Conservation (phyloP, 2,797 vertebrate genomes). For the Enteromius trimaculatus region DNA sequence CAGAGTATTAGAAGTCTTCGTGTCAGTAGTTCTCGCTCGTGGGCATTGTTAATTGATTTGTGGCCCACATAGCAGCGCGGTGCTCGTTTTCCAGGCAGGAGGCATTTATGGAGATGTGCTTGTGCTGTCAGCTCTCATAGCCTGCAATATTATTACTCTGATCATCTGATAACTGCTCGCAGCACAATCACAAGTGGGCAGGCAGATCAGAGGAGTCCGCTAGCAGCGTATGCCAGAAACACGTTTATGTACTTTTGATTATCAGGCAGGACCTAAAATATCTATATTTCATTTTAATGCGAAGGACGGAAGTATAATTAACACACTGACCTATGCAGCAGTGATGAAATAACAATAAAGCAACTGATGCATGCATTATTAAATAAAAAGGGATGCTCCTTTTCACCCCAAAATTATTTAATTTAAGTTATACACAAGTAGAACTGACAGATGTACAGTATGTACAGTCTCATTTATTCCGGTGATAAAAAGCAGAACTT, state of each 20-base stretch:
- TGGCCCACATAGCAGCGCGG: conserved; percentile 54
- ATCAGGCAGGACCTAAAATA: neutral
- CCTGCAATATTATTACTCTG: conserved; percentile 45
- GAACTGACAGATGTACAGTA: neutral
- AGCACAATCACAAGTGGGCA: conserved; percentile 22
- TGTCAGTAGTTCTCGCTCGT: conserved; percentile 49
- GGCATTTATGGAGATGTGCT: conserved; percentile 61
- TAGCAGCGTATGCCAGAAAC: neutral
- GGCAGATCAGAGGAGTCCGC: conserved; percentile 19
- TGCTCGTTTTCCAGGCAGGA: conserved; percentile 64
- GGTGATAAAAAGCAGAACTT: neutral
- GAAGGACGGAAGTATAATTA: neutral
- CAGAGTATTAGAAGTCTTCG: conserved; percentile 1
- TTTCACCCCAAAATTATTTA: neutral
- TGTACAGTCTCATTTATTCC: no score
- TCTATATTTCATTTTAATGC: conserved; percentile 3
- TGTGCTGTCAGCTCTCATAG: conserved; percentile 61
- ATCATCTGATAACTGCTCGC: conserved; percentile 49
- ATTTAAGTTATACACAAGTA: neutral
- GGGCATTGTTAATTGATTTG: conserved; percentile 59
- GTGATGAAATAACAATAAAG: neutral
- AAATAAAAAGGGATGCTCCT: neutral
- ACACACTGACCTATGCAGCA: neutral
- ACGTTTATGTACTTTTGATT: neutral
- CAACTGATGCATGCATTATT: neutral